Evolutionary conservation across 2,797 vertebrate genomes (phyloP).

Genomic region (Enteromius fasciolatus): DNA sequence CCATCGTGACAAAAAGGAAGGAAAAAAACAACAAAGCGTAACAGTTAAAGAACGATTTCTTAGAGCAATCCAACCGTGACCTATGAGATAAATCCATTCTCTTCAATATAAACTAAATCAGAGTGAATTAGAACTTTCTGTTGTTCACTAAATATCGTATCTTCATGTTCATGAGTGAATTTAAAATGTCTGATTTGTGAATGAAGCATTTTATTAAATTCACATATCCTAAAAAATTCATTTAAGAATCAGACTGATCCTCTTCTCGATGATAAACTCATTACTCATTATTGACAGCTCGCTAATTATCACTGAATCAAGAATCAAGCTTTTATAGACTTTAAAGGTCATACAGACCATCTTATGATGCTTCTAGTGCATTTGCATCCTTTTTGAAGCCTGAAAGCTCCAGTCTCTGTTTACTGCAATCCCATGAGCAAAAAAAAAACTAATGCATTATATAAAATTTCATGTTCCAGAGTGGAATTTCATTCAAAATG

Average conservation of each 20-base stretch:
- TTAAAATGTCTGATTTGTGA: not conserved
- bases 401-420: not conserved
- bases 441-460: not conserved
- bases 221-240: not conserved
- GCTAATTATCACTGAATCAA: not conserved
- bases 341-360: not conserved
- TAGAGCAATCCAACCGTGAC: slow-evolving; percentile 61
- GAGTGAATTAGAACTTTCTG: not conserved
- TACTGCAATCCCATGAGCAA: not conserved
- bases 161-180: not conserved
- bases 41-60: slow-evolving; percentile 57
- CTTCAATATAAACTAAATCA: not conserved
- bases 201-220: not conserved
- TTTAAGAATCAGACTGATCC: not conserved
- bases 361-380: not conserved
- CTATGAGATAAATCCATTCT: not conserved
- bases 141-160: not conserved
- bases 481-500: not conserved
- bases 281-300: not conserved
- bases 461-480: not conserved
- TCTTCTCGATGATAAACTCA: not conserved
- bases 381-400: not conserved
- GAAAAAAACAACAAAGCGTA: slow-evolving; percentile 59
- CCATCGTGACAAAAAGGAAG: slow-evolving; percentile 62
- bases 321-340: not conserved